Base-by-base conservation (phyloP, 2,113 vertebrate species). In the Capreolus pygargus region DNA sequence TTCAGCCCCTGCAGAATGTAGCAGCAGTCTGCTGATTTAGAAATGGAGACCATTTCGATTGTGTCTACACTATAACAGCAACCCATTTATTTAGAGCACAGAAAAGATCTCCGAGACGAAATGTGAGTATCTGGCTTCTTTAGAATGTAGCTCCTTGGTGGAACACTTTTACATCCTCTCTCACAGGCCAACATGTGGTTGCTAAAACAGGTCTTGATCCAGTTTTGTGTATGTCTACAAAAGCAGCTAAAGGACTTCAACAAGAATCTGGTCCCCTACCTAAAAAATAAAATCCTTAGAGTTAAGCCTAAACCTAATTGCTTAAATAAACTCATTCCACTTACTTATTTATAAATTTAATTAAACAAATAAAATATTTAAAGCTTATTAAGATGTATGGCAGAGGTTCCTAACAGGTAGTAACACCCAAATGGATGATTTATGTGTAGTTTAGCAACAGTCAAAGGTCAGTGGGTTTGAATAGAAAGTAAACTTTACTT, bases 401-500 rank as follows among this genome's bases (percentile, higher is more conserved):
- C 76, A 86, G 30, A 57, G 7, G 25, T 92, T 79, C 89, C 58
- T 94, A 79, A 85, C 78, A 84, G 14, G 14, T 13, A 64, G 45
- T 47, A 39, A 94, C 39, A 78, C 13, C 33, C 47, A 55, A 6
- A 21, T 7, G 7, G 8, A 33, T 82, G 16, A 58, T 96, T 94
- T 76, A 27, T 55, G 47, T 60, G n/a, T 83, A 81, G 39, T 3
- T 92, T 91, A 90, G 28, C 27, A 86, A 58, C 83, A 58, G 27
- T 57, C 70, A 85, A 86, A 89, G 33, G 43, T 58, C 74, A 97
- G 33, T 54, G 19, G 3, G 5, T 88, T 86, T 90, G n/a, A 57
- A 58, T 23, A 92, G 88, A 92, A 95, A 92, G 10, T 52, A 61
- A 91, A 92, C 79, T 95, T 60, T 91, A 60, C n/a, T 84, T 95